Evolutionary conservation across 2,888 invertebrate genomes (phyloP), one percentile per base, ranked within the genome.

Genomic region (Protonemura montana): DNA sequence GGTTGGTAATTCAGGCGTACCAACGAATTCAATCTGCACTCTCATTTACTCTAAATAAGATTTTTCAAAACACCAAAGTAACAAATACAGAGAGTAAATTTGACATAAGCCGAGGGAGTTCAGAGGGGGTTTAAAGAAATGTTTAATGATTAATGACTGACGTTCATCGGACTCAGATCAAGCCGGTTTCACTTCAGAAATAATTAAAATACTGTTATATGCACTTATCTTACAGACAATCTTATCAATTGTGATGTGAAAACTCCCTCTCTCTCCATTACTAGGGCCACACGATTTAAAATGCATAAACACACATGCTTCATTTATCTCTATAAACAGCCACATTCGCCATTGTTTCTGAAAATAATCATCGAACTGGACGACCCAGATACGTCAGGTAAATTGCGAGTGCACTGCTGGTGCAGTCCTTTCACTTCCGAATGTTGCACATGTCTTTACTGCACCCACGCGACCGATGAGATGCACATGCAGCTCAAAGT

Each of bases 321-420:
- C 59, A 59, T 59, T 59, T 59, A 59, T 59, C 59, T 59, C 59
- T 2, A 59, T 59, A 59, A 59, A 59, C 59, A 59, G 59, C 59
- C 13, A 21, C 59, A 59, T 59, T 59, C 59, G 21, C 59, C 26
- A 78, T 78, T 78, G 78, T 78, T 78, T 78, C 13, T 59, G 21
- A 59, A 59, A 59, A 59, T 59, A 59, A 35, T 59, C 16, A 59
- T 59, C 21, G 35, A 35, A 59, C 21, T 16, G 59, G 16, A 5
- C 78, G 78, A 78, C 78, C 78, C n/a, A 78, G 78, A 78, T 78
- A 26, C 7, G 78, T 26, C 78, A 78, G 27, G 78, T 27, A n/a
- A n/a, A n/a, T 78, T 2, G 3, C 10, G 28, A 78, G 26, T 26
- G 26, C 7, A 78, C 27, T 78, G 10, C 35, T 6, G n/a, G 3